Conservation (phyloP, 1,140 invertebrate genomes). For the Temnothorax longispinosus region DNA sequence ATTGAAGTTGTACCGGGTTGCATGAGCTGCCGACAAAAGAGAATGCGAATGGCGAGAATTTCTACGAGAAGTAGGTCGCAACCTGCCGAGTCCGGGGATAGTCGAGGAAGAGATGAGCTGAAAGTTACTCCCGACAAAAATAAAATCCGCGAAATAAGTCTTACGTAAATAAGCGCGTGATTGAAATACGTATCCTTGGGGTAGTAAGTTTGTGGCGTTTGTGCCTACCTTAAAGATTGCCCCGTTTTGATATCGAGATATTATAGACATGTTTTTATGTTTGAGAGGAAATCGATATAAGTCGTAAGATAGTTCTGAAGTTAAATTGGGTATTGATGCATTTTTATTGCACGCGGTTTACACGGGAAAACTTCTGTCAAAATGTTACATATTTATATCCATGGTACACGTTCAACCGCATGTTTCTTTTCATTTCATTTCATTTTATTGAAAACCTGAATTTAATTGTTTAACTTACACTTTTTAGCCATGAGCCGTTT, state of each 20-base stretch:
- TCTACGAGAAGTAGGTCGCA: neutral
- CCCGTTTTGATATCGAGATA: neutral
- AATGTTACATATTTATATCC: neutral
- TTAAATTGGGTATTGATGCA: constrained; percentile 16
- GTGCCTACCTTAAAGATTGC: neutral
- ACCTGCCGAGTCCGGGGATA: neutral
- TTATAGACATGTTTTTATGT: constrained; percentile 25
- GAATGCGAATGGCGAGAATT: constrained; percentile 13
- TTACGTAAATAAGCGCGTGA: constrained; percentile 36
- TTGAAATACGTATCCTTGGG: constrained; percentile 13
- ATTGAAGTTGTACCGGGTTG: constrained; percentile 66
- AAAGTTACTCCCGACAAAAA: constrained; percentile 33
- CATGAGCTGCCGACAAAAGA: constrained; percentile 29
- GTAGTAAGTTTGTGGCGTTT: neutral
- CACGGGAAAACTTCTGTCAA: neutral
- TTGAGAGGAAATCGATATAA: constrained; percentile 8
- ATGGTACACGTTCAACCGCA: neutral
- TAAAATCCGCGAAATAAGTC: constrained; percentile 33
- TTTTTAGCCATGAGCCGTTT: neutral
- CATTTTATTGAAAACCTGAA: neutral
- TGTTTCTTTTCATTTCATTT: neutral
- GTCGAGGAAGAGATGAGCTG: constrained; percentile 19
- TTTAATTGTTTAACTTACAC: constrained; percentile 10
- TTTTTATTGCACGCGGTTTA: constrained; percentile 35
- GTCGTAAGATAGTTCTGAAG: constrained; percentile 17